Evolutionary conservation across 2,797 vertebrate species (phyloP).

Genomic region (Pogonophryne albipinna): DNA sequence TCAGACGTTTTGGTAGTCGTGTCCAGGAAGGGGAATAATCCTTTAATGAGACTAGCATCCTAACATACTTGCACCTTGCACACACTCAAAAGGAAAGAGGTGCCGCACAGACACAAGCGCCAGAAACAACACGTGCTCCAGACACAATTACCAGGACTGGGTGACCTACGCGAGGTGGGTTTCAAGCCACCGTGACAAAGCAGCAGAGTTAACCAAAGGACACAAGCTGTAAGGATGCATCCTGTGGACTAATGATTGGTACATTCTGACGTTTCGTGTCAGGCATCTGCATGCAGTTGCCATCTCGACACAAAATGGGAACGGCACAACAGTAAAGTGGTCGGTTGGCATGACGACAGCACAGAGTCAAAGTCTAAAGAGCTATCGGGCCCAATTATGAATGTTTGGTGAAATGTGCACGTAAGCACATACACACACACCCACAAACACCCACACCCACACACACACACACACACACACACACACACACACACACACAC

Average conservation of each 20-base stretch:
- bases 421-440: constrained; percentile 34
- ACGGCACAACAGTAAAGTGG: constrained; percentile 72
- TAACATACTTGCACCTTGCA: constrained; percentile 55
- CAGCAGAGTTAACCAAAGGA: constrained; percentile 19
- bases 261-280: constrained; percentile 58
- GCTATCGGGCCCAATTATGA: constrained; percentile 75
- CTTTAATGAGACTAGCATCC: constrained; percentile 73
- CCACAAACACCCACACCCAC: constrained; percentile 21
- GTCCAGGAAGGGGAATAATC: constrained; percentile 69
- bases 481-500: constrained; percentile 16
- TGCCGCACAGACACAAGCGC: constrained; percentile 18
- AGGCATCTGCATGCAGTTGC: constrained; percentile 68
- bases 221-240: constrained; percentile 40
- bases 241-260: constrained; percentile 65
- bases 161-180: constrained; percentile 20
- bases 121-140: constrained; percentile 22
- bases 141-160: constrained; percentile 40
- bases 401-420: constrained; percentile 70
- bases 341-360: constrained; percentile 78
- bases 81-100: constrained; percentile 15
- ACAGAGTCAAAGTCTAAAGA: constrained; percentile 67
- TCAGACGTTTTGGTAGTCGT: constrained; percentile 60
- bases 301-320: constrained; percentile 72
- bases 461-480: constrained; percentile 39
- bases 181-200: constrained; percentile 27